Conservation (phyloP, 2,113 vertebrate species). For the Arizona elegans region DNA sequence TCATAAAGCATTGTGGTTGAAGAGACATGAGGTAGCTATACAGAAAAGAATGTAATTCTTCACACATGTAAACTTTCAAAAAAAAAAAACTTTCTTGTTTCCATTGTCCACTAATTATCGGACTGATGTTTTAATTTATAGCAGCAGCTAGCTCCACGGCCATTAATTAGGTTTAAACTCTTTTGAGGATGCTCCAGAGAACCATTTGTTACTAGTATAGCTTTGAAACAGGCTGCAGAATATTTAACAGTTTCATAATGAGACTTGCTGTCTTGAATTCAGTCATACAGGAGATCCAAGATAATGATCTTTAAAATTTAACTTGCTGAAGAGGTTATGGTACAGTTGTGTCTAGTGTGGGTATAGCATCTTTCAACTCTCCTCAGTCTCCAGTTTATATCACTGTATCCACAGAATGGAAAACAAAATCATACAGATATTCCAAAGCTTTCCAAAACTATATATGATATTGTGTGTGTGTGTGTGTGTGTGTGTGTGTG, state of each 20-base stretch:
- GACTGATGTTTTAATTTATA: slow-evolving; percentile 21
- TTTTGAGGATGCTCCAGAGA: slow-evolving; percentile 8
- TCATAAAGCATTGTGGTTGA: slow-evolving; percentile 11
- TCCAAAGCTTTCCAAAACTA: not conserved
- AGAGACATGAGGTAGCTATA: not conserved
- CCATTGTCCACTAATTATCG: slow-evolving; percentile 39
- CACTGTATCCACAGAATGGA: not conserved
- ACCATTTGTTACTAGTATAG: slow-evolving; percentile 7
- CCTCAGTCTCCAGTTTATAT: not conserved
- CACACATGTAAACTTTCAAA: slow-evolving; percentile 25
- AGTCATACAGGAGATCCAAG: slow-evolving; percentile 7
- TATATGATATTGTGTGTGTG: not conserved
- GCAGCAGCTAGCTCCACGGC: not conserved
- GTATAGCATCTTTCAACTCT: not conserved
- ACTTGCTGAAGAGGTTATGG: too few relatives aligned
- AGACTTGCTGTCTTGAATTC: not conserved
- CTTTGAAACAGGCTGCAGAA: slow-evolving; percentile 23
- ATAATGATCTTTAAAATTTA: not conserved
- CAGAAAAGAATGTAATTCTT: not conserved
- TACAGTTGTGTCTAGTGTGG: not conserved
- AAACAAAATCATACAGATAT: not conserved
- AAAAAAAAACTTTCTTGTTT: slow-evolving; percentile 10
- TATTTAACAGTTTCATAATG: slow-evolving; percentile 38
- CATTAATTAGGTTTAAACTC: slow-evolving; percentile 12
- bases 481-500: not conserved